A percentile compares a stretch with the other conserved stretches of the same genome.
Evolutionary conservation across 1,140 invertebrate species (phyloP).

Genomic region (Potamilus streckersoni): DNA sequence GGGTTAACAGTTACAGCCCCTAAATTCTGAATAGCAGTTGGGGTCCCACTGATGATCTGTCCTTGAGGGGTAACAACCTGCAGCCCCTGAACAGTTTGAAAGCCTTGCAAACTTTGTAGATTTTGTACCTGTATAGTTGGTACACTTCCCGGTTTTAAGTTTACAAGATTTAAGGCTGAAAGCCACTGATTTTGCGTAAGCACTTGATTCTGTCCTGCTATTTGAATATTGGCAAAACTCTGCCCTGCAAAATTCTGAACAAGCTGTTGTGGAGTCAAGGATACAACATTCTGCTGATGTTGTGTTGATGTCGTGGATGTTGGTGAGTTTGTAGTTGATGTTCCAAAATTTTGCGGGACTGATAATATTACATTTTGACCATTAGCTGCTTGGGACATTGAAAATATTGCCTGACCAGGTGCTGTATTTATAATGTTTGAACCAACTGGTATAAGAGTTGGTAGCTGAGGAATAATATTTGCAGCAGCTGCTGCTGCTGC

Average conservation of each 20-base stretch:
- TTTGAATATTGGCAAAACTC: constrained; percentile 20
- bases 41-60: constrained; percentile 25
- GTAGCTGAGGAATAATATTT: constrained; percentile 31
- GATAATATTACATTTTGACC: constrained; percentile 3
- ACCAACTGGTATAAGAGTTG: constrained; percentile 21
- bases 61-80: constrained; percentile 16
- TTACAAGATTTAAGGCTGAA: constrained; percentile 16
- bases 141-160: constrained; percentile 13
- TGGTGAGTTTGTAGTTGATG: constrained; percentile 19
- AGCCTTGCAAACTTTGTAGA: constrained; percentile 17
- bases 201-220: constrained; percentile 20
- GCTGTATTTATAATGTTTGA: too few relatives aligned
- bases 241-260: constrained; percentile 17
- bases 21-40: constrained; percentile 15
- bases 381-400: too few relatives aligned
- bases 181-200: constrained; percentile 23
- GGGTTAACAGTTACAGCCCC: constrained; percentile 18
- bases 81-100: constrained; percentile 7
- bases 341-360: constrained; percentile 11
- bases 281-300: not conserved
- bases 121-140: constrained; percentile 22
- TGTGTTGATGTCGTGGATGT: constrained; percentile 17
- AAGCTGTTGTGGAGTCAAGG: constrained; percentile 11
- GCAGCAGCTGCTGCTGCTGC: constrained; percentile 31
- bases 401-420: too few relatives aligned